phyloP scores from a whole-genome alignment of 2,113 vertebrate species.

The Mixornis gularis region DNA sequence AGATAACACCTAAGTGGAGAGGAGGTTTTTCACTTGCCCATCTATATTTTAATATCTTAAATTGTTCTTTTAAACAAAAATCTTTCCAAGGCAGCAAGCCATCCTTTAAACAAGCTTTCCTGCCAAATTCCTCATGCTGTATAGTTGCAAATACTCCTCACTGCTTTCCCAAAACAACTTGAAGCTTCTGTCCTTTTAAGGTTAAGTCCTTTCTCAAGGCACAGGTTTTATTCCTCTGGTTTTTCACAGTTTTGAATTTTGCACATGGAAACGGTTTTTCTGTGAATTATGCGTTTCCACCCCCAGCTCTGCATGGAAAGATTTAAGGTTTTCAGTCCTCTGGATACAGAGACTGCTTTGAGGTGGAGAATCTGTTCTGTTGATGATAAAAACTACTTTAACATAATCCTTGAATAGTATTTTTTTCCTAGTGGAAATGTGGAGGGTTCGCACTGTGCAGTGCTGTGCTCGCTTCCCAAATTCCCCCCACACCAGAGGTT shows the following conservation, averaged over 20 bases:
- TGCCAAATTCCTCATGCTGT: not conserved
- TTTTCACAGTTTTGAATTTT: not conserved
- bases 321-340: not conserved
- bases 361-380: not conserved
- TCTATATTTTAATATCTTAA: not conserved
- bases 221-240: not conserved
- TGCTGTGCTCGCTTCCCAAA: not conserved
- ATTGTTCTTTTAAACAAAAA: not conserved
- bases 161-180: slow-evolving; percentile 10
- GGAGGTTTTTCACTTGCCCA: not conserved
- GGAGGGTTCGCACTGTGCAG: not conserved
- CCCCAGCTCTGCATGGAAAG: not conserved
- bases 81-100: not conserved
- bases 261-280: not conserved
- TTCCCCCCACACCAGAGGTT: not conserved
- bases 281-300: not conserved
- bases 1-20: not conserved
- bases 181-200: slow-evolving; percentile 42
- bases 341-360: not conserved
- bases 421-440: not conserved
- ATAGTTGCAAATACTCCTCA: not conserved
- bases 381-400: not conserved
- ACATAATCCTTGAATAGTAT: not conserved
- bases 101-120: slow-evolving; percentile 4
- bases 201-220: not conserved